A percentile compares a stretch with the other conserved stretches of the same genome.
Conservation (phyloP, 2,888 invertebrate genomes). For the Tineola bisselliella region DNA sequence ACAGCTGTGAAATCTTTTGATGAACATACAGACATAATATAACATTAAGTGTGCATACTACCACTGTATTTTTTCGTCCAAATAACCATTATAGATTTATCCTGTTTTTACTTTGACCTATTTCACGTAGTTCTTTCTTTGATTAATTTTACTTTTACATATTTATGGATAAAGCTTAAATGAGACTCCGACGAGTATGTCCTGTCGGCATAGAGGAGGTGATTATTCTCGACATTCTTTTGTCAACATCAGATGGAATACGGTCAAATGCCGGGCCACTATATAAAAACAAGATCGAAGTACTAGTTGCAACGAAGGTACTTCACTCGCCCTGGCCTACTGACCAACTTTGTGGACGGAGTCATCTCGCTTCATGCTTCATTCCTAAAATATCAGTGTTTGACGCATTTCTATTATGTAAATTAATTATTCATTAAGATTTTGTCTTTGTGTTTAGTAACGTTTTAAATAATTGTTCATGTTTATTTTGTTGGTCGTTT, state of each 20-base stretch:
- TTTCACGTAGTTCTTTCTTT: too few species aligned
- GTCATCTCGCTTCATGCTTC: constrained; percentile 22
- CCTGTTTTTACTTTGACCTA: too few species aligned
- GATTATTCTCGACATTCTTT: too few species aligned
- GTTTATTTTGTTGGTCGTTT: neutral
- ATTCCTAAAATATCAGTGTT: constrained; percentile 5
- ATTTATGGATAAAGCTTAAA: too few species aligned
- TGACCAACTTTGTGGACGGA: constrained; percentile 50
- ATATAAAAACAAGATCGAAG: constrained; percentile 4
- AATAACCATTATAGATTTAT: too few species aligned
- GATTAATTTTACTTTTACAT: too few species aligned
- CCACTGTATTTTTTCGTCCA: too few species aligned
- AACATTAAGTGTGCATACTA: neutral
- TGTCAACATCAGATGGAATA: too few species aligned
- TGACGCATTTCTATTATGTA: constrained; percentile 2
- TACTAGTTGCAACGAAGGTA: constrained; percentile 47
- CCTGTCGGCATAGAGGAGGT: too few species aligned
- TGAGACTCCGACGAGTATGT: too few species aligned
- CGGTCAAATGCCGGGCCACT: too few species aligned
- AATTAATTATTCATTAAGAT: neutral
- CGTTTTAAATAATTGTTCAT: neutral
- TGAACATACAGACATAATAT: neutral
- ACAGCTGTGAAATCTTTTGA: constrained; percentile 5
- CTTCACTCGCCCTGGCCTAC: constrained; percentile 53
- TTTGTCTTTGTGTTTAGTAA: neutral